phyloP scores from a whole-genome alignment of 1,140 invertebrate genomes.

The Potamilus streckersoni region DNA sequence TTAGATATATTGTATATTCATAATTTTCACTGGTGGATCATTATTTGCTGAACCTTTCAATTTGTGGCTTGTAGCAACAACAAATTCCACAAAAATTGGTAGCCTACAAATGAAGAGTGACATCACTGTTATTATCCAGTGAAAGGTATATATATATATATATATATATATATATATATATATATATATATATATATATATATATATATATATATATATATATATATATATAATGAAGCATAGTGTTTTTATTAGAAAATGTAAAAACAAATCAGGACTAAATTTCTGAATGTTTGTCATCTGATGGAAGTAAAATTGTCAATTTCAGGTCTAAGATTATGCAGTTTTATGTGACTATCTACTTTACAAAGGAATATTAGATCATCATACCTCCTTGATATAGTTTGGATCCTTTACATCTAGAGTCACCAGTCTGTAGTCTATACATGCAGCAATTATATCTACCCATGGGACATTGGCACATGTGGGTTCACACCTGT shows the following conservation, averaged over 20 bases:
- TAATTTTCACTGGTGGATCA: too few species aligned
- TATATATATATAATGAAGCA: not conserved
- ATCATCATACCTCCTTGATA: not conserved
- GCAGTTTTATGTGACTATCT: not conserved
- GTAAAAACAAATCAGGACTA: not conserved
- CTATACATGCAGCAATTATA: slow-evolving; percentile 47
- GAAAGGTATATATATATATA: too few species aligned
- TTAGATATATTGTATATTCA: too few species aligned
- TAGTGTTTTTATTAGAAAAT: not conserved
- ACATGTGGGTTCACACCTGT: slow-evolving; percentile 46
- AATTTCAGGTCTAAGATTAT: not conserved
- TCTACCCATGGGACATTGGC: slow-evolving; percentile 56
- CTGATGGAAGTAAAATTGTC: not conserved
- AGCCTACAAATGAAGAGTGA: too few species aligned
- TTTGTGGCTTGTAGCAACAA: too few species aligned
- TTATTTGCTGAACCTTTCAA: too few species aligned
- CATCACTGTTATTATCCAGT: too few species aligned
- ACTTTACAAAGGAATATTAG: not conserved
- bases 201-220: too few species aligned
- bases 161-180: too few species aligned
- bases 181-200: too few species aligned
- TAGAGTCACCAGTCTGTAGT: slow-evolving; percentile 37
- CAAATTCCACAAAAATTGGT: too few species aligned
- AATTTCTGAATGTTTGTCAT: not conserved
- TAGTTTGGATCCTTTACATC: slow-evolving; percentile 16